Base-by-base conservation (phyloP, 2,888 invertebrate genomes). In the Rosalia funebris region DNA sequence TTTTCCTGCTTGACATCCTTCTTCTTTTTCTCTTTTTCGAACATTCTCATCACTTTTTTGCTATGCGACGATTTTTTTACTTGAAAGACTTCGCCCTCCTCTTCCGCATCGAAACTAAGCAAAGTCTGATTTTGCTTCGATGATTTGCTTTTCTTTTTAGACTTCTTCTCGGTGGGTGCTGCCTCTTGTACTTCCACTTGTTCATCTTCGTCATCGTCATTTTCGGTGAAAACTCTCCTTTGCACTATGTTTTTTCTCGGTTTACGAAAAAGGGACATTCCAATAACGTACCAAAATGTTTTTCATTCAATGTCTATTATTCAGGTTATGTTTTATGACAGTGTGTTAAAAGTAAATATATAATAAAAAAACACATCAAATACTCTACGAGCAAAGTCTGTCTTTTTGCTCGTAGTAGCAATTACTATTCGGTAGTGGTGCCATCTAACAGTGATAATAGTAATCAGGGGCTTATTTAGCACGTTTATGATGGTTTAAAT, bases 1-100 rank as follows among this genome's bases (percentile, higher is more conserved):
- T 75, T 78, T 53, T 73, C 73, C 36, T 60, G 53, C 68, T 81
- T 81, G 58, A 80, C 79, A 78, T 86, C 86, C 79, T 85, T 86
- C 77, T 85, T 86, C 71, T 84, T 85, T 57, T 89, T 88, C 78
- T 93, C 93, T 80, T 90, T 91, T 76, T 93, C 92, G 75, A 92
- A 83, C 79, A 92, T 89, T 78, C 91, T 91, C 84, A 93, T 91
- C 55, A 96, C 86, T 79, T 91, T 89, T 81, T 95, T 93, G 82
- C 96, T 96, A 77, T 96, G 93, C 5, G 93, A 94, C 5, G 97
- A 96, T 82, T 97, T 97, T 81, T 95, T 96, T 48, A 98, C 93
- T 86, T 96, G 92, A 82, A 98, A 97, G 50, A 93, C 90, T 83
- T 96, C 96, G 17, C 89, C 91, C 71, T 89, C 89, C 78, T 92